Percentiles rank a stretch among this genome's conserved stretches.
These are phyloP conservation scores for Ophioninae sp. DNA, from an alignment of 2,888 invertebrate genomes.

Conservation along the genomic window DNA sequence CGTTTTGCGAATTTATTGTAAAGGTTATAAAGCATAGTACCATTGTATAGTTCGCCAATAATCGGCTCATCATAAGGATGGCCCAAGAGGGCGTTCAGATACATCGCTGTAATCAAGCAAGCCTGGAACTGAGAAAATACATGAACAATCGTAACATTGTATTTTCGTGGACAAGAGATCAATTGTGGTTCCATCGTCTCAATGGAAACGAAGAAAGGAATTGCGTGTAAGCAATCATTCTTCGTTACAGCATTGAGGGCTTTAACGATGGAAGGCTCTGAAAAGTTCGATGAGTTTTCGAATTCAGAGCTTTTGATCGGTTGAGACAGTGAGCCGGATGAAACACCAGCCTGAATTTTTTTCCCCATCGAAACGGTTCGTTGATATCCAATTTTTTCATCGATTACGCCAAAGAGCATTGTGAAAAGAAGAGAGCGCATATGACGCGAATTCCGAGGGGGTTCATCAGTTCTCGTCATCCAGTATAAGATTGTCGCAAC, in stretches of 20 bases:
- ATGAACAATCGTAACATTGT: constrained; percentile 84
- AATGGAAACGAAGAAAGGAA: constrained; percentile 83
- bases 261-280: constrained; percentile 74
- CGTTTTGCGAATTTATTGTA: constrained; percentile 85
- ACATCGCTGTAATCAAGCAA: constrained; percentile 83
- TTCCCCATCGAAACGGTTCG: constrained; percentile 82
- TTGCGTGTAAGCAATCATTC: constrained; percentile 84
- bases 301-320: constrained; percentile 39
- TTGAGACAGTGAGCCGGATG: constrained; percentile 74
- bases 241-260: constrained; percentile 82
- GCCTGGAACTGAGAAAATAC: constrained; percentile 87
- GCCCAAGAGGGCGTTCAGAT: constrained; percentile 86
- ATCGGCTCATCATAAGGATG: constrained; percentile 83
- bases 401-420: constrained; percentile 84
- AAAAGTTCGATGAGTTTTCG: not conserved
- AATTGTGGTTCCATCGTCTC: constrained; percentile 84
- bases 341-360: constrained; percentile 80
- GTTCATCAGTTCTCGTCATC: constrained; percentile 80
- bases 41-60: constrained; percentile 87
- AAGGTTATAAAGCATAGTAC: constrained; percentile 89
- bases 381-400: constrained; percentile 83
- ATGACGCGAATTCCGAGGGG: constrained; percentile 80
- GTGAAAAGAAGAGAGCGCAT: constrained; percentile 84
- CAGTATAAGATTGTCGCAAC: constrained; percentile 85
- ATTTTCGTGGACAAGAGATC: constrained; percentile 82